Base-by-base conservation (phyloP, 2,888 invertebrate genomes). In the Napeogenes inachia region DNA sequence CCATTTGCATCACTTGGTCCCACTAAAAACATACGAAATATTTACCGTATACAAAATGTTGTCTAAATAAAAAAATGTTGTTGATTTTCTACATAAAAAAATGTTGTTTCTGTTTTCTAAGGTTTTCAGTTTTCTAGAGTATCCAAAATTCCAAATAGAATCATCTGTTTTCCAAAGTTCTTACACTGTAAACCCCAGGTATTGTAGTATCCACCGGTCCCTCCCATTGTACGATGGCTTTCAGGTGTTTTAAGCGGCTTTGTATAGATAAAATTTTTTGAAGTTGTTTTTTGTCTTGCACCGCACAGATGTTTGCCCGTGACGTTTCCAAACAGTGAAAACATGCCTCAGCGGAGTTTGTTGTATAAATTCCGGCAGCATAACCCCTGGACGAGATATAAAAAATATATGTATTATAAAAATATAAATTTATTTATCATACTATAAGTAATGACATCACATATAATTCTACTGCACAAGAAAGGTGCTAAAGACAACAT, bases 281-380 rank as follows among this genome's bases (percentile, higher is more conserved):
- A 75, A 98, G 92, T 80, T 97, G 97, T 75, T 94, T 94, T 68
- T 94, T 92, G 84, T 98, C 97, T 78, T 98, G 97, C 1, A 97
- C 97, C 0, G 96, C 94, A 70, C 96, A 94, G 74, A 98, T 96
- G 83, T 97, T 96, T n/a, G 97, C 95, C 60, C 92, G 88, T 57
- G 96, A 95, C 66, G 93, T 93, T 47, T 92, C 83, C 13, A 96
- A 92, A 73, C 96, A 95, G 82, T 96, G 94, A 73, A 92, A 92
- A 78, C 97, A 97, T 0, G 97, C 95, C 66, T 97, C 97, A 0
- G 96, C 89, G 0, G 95, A 94, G 85, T 98, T 98, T 59, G 98
- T 98, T 4, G 97, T 96, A 85, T 98, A 98, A 76, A 98, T 95
- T 64, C 98, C 98, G 56, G 94, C 94, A 6, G 96, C 94, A 70